phyloP scores from a whole-genome alignment of 1,140 invertebrate genomes.

The Telenomus remus region DNA sequence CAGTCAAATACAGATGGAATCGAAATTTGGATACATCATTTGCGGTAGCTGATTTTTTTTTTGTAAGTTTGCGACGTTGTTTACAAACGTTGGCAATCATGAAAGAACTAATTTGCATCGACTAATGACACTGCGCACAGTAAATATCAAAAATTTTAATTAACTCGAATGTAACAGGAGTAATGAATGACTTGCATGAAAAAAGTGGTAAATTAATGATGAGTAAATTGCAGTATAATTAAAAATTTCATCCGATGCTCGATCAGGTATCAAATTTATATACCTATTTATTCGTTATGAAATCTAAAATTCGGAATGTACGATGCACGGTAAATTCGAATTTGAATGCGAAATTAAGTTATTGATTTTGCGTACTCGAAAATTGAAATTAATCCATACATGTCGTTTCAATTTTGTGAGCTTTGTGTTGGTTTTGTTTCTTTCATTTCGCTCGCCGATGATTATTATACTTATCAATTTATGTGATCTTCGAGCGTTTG shows the following conservation, averaged over 20 bases:
- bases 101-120: slow-evolving; percentile 37
- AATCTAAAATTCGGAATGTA: not conserved
- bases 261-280: not conserved
- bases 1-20: not conserved
- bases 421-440: too few relatives aligned
- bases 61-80: slow-evolving; percentile 6
- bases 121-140: slow-evolving; percentile 15
- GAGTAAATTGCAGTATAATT: slow-evolving; percentile 28
- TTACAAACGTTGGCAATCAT: slow-evolving; percentile 23
- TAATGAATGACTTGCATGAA: slow-evolving; percentile 7
- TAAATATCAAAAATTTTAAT: slow-evolving; percentile 39
- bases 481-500: slow-evolving; percentile 25
- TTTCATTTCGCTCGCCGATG: too few relatives aligned
- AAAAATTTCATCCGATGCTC: slow-evolving; percentile 16
- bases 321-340: slow-evolving; percentile 1
- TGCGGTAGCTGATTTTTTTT: slow-evolving; percentile 16
- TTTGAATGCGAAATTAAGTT: slow-evolving; percentile 7
- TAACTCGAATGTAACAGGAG: slow-evolving; percentile 16
- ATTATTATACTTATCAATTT: slow-evolving; percentile 1
- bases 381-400: too few relatives aligned
- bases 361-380: not conserved
- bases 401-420: too few relatives aligned
- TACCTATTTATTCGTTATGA: not conserved
- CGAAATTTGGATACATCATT: slow-evolving; percentile 6
- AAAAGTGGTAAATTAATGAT: slow-evolving; percentile 22